Evolutionary conservation across 1,140 invertebrate genomes (phyloP).

Genomic region (Liolophura sinensis): DNA sequence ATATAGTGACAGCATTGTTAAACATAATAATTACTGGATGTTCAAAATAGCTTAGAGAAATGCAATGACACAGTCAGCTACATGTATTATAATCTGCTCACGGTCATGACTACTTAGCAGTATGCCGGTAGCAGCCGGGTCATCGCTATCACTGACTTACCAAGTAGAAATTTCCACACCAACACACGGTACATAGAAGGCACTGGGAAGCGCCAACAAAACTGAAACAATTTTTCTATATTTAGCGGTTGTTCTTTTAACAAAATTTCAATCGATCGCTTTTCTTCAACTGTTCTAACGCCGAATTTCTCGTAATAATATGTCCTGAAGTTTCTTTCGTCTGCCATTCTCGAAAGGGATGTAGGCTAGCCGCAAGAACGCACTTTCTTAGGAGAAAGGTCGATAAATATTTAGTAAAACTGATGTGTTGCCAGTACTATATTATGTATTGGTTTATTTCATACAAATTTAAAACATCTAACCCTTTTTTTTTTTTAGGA

Average conservation of each 20-base stretch:
- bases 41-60: no score
- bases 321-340: conserved; percentile 80
- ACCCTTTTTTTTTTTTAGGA: no score
- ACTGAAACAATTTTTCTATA: conserved; percentile 79
- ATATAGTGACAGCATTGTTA: no score
- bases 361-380: no score
- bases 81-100: no score
- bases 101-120: not conserved
- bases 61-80: no score
- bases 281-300: conserved; percentile 87
- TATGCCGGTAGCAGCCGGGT: not conserved
- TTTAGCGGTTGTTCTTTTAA: conserved; percentile 85
- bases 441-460: no score
- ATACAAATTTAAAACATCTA: no score
- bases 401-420: no score
- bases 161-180: conserved; percentile 84
- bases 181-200: conserved; percentile 78
- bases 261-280: conserved; percentile 88
- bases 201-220: conserved; percentile 80
- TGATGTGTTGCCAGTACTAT: no score
- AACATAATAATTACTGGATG: no score
- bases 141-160: conserved; percentile 55
- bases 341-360: conserved; percentile 27
- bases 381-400: no score
- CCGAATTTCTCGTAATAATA: conserved; percentile 90